Evolutionary conservation across 2,797 vertebrate genomes (phyloP), one percentile per base, ranked within the genome.

Genomic region (Manis pentadactyla): DNA sequence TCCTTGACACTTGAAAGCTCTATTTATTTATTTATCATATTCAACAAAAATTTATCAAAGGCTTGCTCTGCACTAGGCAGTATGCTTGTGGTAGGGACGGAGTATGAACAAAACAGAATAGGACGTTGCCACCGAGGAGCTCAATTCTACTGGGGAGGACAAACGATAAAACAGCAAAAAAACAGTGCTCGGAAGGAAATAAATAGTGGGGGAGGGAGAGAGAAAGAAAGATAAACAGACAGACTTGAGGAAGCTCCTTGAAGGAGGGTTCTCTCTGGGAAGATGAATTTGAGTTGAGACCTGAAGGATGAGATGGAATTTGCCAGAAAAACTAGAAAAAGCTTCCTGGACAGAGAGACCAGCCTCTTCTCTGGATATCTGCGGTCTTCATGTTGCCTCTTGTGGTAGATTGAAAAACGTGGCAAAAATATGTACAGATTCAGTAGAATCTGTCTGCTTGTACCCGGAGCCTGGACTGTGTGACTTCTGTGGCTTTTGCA

Each of bases 1-100:
- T 74, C 88, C 84, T 87, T 74, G 78, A 87, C 61, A 92, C 91
- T 95, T 93, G 94, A 97, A 97, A 97, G 96, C 79, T 37, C 64
- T 77, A 49, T 74, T 88, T 68, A 91, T 91, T 79, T 75, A 90
- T 71, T 87, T 93, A 66, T 61, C 77, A 68, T 79, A 74, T 71
- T 96, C 81, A 73, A 81, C 61, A 49, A 57, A 18, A 85, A 71
- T 69, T 92, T 90, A 89, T 57, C 88, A 91, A 71, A 66, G 83
- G 46, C 71, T 63, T 57, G 59, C 64, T 71, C 34, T 8, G 4
- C 34, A 21, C 13, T 34, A 75, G 66, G 39, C 39, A 19, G 39
- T 0, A 1, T 7, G n/a, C 57, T 63, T 39, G 34, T 14, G 46
- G 74, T 64, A 19, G 49, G 39, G 3, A 2, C 31, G 5, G 57